phyloP scores from a whole-genome alignment of 2,888 invertebrate genomes.

The Crocallis elinguaria region DNA sequence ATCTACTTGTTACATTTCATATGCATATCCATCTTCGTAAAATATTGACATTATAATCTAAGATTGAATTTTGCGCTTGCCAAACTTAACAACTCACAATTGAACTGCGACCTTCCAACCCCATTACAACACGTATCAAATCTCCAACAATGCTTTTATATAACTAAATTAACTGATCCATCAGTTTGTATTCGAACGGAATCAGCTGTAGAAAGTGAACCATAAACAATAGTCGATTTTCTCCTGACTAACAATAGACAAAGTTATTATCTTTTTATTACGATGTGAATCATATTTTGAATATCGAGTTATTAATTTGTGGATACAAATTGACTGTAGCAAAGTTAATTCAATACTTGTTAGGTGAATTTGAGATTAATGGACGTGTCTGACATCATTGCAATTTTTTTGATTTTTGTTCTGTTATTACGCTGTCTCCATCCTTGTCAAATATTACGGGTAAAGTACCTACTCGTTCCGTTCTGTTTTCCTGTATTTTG shows the following conservation, averaged over 20 bases:
- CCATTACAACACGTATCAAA: conserved; percentile 3
- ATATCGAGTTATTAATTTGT: conserved; percentile 8
- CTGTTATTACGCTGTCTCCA: too few species aligned
- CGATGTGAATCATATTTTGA: conserved; percentile 8
- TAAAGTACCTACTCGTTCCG: too few species aligned
- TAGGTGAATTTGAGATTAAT: too few species aligned
- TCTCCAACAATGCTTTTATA: conserved; percentile 4
- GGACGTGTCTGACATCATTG: too few species aligned
- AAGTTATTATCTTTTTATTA: conserved; percentile 16
- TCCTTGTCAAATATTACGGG: too few species aligned
- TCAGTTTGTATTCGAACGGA: conserved; percentile 14
- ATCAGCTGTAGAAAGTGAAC: conserved; percentile 33
- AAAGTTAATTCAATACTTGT: not conserved
- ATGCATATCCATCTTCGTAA: too few species aligned
- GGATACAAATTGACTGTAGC: not conserved
- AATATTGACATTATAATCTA: too few species aligned
- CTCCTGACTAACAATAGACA: conserved; percentile 34
- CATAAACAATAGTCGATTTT: conserved; percentile 35
- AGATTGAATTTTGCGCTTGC: too few species aligned
- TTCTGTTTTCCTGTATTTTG: too few species aligned
- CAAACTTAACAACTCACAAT: not conserved
- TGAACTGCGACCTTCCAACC: not conserved
- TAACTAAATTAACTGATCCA: conserved; percentile 16
- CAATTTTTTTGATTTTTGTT: too few species aligned
- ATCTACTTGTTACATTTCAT: too few species aligned